These are phyloP conservation scores for Rhyacophila brunnea DNA, from an alignment of 1,140 invertebrate genomes.

Conservation along the genomic window DNA sequence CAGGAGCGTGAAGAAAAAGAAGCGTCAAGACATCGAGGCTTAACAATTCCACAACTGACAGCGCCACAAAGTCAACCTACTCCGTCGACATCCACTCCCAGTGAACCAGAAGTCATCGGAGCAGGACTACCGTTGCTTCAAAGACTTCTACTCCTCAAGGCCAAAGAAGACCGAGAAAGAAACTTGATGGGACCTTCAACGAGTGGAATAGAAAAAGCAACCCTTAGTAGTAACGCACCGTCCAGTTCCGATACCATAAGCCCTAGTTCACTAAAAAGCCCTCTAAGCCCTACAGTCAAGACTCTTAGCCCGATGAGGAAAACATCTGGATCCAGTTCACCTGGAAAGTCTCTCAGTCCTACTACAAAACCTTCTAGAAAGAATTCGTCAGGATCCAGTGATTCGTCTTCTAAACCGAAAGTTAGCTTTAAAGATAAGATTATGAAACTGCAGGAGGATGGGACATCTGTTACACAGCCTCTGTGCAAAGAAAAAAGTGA, in stretches of 20 bases:
- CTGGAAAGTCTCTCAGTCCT: constrained; percentile 50
- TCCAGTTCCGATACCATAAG: constrained; percentile 54
- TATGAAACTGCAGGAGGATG: constrained; percentile 52
- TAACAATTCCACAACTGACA: constrained; percentile 47
- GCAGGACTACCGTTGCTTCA: constrained; percentile 76
- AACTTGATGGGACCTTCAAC: constrained; percentile 34
- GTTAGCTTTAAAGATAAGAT: constrained; percentile 55
- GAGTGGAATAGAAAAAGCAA: constrained; percentile 24
- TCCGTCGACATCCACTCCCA: constrained; percentile 47
- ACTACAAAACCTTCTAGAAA: constrained; percentile 50
- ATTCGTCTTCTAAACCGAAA: constrained; percentile 48
- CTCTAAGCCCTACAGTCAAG: constrained; percentile 52
- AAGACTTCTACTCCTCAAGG: constrained; percentile 73
- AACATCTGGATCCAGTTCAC: constrained; percentile 50
- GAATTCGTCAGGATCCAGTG: constrained; percentile 53
- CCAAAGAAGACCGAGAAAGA: constrained; percentile 71
- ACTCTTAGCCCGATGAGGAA: constrained; percentile 50
- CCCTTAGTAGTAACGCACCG: constrained; percentile 44
- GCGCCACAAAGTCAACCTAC: constrained; percentile 45
- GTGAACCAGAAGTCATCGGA: constrained; percentile 62
- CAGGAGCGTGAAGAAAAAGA: constrained; percentile 61
- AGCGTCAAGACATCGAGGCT: constrained; percentile 49
- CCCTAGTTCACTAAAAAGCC: constrained; percentile 52
- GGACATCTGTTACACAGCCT: constrained; percentile 48
- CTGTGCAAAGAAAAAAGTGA: constrained; percentile 31